Evolutionary conservation across 2,888 invertebrate species (phyloP).

Genomic region (Stratiomys singularior): DNA sequence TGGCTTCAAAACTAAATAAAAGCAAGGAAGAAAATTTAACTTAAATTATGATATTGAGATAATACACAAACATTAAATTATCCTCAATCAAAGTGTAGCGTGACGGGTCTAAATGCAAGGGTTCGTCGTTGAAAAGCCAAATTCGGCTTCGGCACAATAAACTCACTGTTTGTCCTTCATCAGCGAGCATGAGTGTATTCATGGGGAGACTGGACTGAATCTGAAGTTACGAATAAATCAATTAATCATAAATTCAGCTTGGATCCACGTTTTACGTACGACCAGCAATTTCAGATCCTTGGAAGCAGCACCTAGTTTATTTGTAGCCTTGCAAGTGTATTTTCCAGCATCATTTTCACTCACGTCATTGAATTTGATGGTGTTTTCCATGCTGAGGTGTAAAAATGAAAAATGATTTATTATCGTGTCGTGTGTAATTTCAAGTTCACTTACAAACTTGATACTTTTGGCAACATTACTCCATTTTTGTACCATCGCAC

Average conservation of each 20-base stretch:
- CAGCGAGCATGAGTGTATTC: not conserved
- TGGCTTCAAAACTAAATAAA: constrained; percentile 66
- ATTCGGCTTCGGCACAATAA: not conserved
- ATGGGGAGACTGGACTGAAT: not conserved
- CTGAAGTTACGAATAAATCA: not conserved
- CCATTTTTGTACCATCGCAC: constrained; percentile 67
- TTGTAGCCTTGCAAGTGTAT: constrained; percentile 5
- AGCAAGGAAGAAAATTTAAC: not conserved
- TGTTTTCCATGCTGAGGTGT: not conserved
- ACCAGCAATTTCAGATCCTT: not conserved
- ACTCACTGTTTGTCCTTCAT: constrained; percentile 28
- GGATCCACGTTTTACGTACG: not conserved
- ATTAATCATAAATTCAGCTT: not conserved
- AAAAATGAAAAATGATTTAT: not conserved
- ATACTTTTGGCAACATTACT: not conserved
- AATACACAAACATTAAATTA: not conserved
- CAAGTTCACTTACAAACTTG: constrained; percentile 2
- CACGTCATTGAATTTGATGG: not conserved
- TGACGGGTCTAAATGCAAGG: not conserved
- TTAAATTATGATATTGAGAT: not conserved
- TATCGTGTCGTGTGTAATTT: not conserved
- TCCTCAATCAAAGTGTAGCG: not conserved
- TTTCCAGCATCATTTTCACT: constrained; percentile 7
- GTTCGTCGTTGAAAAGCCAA: constrained; percentile 10
- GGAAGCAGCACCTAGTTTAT: not conserved